phyloP scores from a whole-genome alignment of 2,888 invertebrate species.

The Euzetes globulus region DNA sequence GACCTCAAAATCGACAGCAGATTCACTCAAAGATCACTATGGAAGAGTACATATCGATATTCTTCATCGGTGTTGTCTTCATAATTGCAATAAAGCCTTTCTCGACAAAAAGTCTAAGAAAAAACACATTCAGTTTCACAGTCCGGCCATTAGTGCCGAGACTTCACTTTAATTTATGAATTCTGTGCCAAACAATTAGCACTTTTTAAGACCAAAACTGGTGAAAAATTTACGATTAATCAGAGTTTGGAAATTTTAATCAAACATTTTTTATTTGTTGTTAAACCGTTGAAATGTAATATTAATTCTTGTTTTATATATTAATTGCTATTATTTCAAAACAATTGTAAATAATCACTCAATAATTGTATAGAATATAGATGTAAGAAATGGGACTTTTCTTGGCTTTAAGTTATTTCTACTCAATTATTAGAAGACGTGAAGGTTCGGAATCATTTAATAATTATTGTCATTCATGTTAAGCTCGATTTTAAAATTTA shows the following conservation, averaged over 20 bases:
- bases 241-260: constrained; percentile 11
- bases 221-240: neutral
- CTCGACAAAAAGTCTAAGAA: constrained; percentile 57
- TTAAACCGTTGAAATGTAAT: neutral
- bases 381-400: too few relatives aligned
- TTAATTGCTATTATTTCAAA: neutral
- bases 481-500: too few relatives aligned
- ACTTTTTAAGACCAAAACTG: neutral
- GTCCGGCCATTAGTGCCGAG: neutral
- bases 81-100: constrained; percentile 69
- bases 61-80: constrained; percentile 65
- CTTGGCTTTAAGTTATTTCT: too few relatives aligned
- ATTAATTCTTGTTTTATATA: neutral
- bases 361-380: neutral
- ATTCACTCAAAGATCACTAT: constrained; percentile 63
- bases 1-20: constrained; percentile 57
- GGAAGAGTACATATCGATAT: constrained; percentile 61
- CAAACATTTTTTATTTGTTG: neutral
- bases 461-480: too few relatives aligned
- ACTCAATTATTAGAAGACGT: too few relatives aligned
- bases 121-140: constrained; percentile 11
- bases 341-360: neutral
- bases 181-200: neutral
- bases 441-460: too few relatives aligned
- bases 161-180: neutral